Percentiles rank a stretch among this genome's conserved stretches.
Conservation (phyloP, 2,888 invertebrate genomes). For the Thecophora atra region DNA sequence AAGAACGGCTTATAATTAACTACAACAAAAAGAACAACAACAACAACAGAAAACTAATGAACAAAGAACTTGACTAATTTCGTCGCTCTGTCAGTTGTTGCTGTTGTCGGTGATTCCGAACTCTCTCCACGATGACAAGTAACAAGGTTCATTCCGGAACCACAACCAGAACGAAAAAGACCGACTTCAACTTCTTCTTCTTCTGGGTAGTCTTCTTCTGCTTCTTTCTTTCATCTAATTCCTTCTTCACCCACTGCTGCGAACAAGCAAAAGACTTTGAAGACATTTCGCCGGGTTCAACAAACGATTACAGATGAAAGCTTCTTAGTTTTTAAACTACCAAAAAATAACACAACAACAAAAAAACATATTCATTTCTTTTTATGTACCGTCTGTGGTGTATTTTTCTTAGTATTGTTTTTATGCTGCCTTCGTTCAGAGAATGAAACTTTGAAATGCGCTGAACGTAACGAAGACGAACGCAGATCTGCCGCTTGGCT, state of each 20-base stretch:
- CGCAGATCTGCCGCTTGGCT: neutral
- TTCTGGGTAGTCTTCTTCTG: too few relatives aligned
- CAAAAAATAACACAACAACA: too few relatives aligned
- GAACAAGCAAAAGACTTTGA: too few relatives aligned
- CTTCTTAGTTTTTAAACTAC: slow-evolving; percentile 14
- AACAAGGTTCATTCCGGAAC: neutral
- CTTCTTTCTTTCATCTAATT: neutral
- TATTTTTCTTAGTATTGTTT: slow-evolving; percentile 10
- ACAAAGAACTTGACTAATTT: slow-evolving; percentile 3
- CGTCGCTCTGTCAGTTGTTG: slow-evolving; percentile 15
- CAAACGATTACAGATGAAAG: slow-evolving; percentile 28
- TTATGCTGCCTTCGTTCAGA: slow-evolving; percentile 1
- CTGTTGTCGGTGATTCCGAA: too few relatives aligned
- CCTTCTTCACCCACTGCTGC: neutral
- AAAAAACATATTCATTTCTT: slow-evolving; percentile 1
- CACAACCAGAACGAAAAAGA: neutral
- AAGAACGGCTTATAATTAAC: neutral
- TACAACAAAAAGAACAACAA: neutral
- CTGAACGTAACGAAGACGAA: neutral
- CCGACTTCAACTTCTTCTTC: neutral
- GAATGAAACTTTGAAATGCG: neutral
- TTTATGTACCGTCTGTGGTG: neutral
- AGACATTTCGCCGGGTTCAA: slow-evolving; percentile 25
- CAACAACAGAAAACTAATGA: neutral
- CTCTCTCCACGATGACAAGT: too few relatives aligned